phyloP scores from a whole-genome alignment of 2,888 invertebrate species.

The Petrophora chlorosata region DNA sequence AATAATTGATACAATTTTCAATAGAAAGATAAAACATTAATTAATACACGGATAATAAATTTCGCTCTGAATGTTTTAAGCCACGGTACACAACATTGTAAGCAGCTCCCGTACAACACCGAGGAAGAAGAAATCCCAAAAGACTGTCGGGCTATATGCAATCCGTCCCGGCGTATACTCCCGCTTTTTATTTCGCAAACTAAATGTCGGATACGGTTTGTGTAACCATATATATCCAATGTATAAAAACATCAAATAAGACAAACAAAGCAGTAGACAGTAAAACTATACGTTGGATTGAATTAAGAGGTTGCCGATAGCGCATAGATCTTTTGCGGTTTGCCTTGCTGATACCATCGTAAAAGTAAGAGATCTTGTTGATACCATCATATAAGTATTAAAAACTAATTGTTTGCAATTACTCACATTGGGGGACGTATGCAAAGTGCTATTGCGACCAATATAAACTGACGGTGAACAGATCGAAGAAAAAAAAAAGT shows the following conservation, averaged over 20 bases:
- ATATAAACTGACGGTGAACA: no score
- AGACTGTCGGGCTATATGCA: constrained; percentile 65
- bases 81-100: constrained; percentile 41
- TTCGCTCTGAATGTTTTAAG: no score
- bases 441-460: no score
- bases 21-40: no score
- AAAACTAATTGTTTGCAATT: no score
- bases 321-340: constrained; percentile 1
- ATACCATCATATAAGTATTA: no score
- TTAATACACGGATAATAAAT: not conserved
- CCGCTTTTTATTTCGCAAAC: constrained; percentile 61
- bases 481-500: no score
- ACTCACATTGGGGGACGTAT: no score
- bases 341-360: not conserved
- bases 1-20: no score
- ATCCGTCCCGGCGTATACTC: constrained; percentile 58
- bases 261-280: no score
- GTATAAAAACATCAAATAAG: no score
- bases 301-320: constrained; percentile 1
- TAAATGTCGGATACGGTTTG: constrained; percentile 56
- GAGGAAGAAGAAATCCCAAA: constrained; percentile 60
- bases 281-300: constrained; percentile 14
- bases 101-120: constrained; percentile 46
- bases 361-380: no score
- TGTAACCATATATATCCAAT: constrained; percentile 21